phyloP scores from a whole-genome alignment of 2,113 vertebrate species.

The Protobothrops flavoviridis region DNA sequence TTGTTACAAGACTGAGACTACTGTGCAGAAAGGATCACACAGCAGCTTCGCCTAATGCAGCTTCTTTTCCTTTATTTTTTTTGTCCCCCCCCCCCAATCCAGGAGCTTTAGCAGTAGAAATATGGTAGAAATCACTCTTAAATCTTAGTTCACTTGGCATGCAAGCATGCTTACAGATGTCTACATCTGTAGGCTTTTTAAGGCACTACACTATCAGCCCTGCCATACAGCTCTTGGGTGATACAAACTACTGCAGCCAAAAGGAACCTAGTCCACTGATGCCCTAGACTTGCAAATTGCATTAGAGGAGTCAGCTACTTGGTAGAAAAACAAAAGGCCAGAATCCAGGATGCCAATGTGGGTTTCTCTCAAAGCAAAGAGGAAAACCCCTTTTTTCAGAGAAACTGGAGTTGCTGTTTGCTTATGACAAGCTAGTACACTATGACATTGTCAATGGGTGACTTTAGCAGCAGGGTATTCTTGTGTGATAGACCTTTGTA shows the following conservation, averaged over 20 bases:
- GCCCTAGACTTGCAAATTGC: neutral
- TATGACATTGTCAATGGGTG: neutral
- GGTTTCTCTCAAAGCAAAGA: neutral
- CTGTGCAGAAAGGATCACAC: neutral
- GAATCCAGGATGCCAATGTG: neutral
- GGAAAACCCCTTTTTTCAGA: neutral
- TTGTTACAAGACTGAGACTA: conserved; percentile 47
- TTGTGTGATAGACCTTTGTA: neutral
- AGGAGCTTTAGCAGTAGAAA: neutral
- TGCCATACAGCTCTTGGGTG: neutral
- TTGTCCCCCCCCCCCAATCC: neutral
- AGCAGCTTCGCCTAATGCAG: neutral
- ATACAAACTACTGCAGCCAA: neutral
- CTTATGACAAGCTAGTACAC: neutral
- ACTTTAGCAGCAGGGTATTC: neutral
- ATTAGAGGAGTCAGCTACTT: neutral
- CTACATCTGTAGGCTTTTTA: neutral
- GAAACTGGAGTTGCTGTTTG: neutral
- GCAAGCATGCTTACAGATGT: neutral
- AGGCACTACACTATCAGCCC: neutral
- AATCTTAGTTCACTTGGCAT: neutral
- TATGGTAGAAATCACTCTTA: neutral
- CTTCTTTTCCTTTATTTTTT: neutral
- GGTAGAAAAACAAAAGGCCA: neutral
- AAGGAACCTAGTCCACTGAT: neutral